These are phyloP conservation scores for Bubo scandiacus DNA, from an alignment of 2,113 vertebrate genomes.

Conservation along the genomic window DNA sequence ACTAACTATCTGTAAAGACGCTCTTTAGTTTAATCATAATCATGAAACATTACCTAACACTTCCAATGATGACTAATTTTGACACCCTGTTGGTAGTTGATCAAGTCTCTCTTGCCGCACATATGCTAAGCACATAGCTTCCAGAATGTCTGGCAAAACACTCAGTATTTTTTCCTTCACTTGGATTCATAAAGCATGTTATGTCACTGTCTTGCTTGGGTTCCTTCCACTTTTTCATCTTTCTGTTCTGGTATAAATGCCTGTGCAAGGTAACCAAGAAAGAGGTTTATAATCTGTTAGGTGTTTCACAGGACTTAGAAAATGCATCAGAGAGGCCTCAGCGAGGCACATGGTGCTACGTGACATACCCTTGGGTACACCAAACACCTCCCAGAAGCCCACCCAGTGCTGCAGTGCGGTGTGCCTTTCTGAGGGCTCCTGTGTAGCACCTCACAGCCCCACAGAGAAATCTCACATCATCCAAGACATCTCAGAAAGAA, in stretches of 20 bases:
- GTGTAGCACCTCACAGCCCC: neutral
- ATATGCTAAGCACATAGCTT: constrained; percentile 7
- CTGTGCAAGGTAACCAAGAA: neutral
- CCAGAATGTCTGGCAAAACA: constrained; percentile 18
- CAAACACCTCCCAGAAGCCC: neutral
- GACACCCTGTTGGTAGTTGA: neutral
- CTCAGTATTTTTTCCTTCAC: neutral
- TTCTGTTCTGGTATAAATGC: neutral
- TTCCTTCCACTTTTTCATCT: neutral
- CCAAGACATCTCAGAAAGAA: neutral
- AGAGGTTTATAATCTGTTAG: neutral
- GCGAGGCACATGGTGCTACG: fast-evolving
- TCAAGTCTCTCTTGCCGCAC: neutral
- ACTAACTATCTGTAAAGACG: neutral
- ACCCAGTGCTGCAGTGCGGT: fast-evolving
- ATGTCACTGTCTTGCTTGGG: constrained; percentile 6
- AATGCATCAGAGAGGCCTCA: fast-evolving
- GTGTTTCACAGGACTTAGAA: neutral
- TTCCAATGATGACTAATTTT: constrained; percentile 44
- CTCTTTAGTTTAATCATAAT: neutral
- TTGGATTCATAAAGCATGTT: neutral
- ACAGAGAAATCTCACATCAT: neutral
- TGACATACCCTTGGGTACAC: neutral
- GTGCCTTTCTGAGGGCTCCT: fast-evolving
- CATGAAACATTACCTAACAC: neutral